These are phyloP conservation scores for Chaetodon trifasciatus DNA, from an alignment of 2,797 vertebrate species.

Conservation along the genomic window DNA sequence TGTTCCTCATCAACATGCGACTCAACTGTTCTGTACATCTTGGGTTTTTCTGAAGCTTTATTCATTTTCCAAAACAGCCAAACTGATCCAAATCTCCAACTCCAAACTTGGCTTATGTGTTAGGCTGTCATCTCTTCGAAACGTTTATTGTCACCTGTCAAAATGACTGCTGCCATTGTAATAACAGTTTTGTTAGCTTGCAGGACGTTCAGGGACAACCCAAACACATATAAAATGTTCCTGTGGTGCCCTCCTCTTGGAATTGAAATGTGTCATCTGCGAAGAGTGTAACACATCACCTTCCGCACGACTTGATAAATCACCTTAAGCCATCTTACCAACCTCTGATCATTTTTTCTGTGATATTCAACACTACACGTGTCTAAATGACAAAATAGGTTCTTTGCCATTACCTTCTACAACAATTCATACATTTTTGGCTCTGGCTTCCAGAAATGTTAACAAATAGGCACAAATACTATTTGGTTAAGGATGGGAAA, in stretches of 20 bases:
- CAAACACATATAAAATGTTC: too few relatives aligned
- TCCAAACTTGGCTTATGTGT: background rate
- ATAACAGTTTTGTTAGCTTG: background rate
- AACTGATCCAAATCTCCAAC: background rate
- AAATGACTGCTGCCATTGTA: background rate
- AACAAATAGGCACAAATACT: background rate
- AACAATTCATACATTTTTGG: background rate
- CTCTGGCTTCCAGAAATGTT: too few relatives aligned
- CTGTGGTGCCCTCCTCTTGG: too few relatives aligned
- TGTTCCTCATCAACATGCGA: constrained; percentile 24
- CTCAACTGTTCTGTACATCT: constrained; percentile 21
- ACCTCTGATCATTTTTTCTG: background rate
- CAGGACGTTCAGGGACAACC: too few relatives aligned
- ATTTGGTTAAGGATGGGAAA: background rate
- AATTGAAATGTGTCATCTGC: too few relatives aligned
- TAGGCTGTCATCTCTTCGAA: background rate
- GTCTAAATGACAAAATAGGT: background rate
- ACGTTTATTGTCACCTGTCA: background rate
- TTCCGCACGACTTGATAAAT: background rate
- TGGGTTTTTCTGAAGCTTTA: background rate
- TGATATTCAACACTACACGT: background rate
- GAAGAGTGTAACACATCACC: too few relatives aligned
- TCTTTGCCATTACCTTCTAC: background rate
- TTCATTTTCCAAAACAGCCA: background rate
- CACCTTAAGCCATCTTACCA: background rate